Percentiles rank a stretch among this genome's conserved stretches.
phyloP scores from a whole-genome alignment of 2,113 vertebrate genomes.

The Typhlomys cinereus region DNA sequence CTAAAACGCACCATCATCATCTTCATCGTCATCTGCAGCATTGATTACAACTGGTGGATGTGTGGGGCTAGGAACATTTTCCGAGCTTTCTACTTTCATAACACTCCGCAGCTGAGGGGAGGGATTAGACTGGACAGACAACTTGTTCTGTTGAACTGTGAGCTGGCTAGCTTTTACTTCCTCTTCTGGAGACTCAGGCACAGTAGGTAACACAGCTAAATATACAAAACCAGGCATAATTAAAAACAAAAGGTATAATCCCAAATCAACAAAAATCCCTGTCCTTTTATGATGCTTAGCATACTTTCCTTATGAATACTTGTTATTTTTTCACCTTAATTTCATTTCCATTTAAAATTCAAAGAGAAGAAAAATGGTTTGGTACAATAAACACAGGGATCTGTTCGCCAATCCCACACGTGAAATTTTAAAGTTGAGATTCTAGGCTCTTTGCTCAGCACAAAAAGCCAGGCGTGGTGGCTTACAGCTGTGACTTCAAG shows the following conservation, averaged over 20 bases:
- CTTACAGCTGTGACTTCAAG: no score
- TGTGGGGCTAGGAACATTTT: slow-evolving; percentile 96
- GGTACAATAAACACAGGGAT: not conserved
- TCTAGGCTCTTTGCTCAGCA: not conserved
- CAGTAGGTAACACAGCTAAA: slow-evolving; percentile 80
- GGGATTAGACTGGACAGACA: slow-evolving; percentile 86
- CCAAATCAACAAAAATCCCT: slow-evolving; percentile 27
- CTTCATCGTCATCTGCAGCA: slow-evolving; percentile 96
- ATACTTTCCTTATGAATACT: not conserved
- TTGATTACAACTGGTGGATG: slow-evolving; percentile 98
- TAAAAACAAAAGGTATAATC: not conserved
- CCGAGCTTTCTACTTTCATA: slow-evolving; percentile 93
- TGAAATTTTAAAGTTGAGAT: slow-evolving; percentile 10
- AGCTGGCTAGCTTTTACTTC: slow-evolving; percentile 85
- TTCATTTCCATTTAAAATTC: slow-evolving; percentile 39
- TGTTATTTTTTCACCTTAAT: slow-evolving; percentile 4
- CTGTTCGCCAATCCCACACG: slow-evolving; percentile 7
- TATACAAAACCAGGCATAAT: not conserved
- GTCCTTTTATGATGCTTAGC: not conserved
- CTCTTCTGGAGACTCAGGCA: slow-evolving; percentile 83
- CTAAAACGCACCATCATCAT: slow-evolving; percentile 91
- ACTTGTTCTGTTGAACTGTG: slow-evolving; percentile 83
- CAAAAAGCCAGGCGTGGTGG: not conserved
- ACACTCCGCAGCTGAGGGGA: slow-evolving; percentile 92
- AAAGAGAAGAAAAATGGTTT: slow-evolving; percentile 7